Evolutionary conservation across 2,797 vertebrate species (phyloP), one percentile per base, ranked within the genome.

Genomic region (Xerus rutilus): DNA sequence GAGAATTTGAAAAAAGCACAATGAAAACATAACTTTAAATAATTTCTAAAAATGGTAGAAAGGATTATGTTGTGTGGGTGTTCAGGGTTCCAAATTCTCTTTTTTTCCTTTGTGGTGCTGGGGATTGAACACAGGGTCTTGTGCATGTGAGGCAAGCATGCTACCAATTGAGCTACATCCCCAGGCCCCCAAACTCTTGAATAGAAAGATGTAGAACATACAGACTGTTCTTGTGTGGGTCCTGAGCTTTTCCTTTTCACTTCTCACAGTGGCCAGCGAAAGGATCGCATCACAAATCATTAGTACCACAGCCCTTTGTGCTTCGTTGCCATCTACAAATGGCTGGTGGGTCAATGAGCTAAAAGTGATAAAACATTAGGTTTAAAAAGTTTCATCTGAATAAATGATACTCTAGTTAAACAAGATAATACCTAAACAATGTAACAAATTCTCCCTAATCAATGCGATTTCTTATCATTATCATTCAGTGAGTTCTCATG

Each of bases 1-100:
- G 47, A 67, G 20, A 92, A 96, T 91, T 89, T 62, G 97, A 86
- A 13, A 89, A 96, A 97, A 96, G 89, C 84, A 85, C 3, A 84
- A 92, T 93, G 76, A 32, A 96, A 96, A 97, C 67, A 13, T 93
- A 96, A 93, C 21, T 97, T 97, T 59, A 96, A 94, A 97, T 90
- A 70, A 39, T 83, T 96, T 81, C 30, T 95, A 94, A 83, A 97
- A 96, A 86, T 96, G 92, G 76, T 35, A 59, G 79, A 95, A 97
- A 74, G 78, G 76, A 96, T 97, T 77, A 65, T 32, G 23, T 15
- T 67, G 39, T 69, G 65, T 78, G 18, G 52, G 78, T 67, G 14
- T 59, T 86, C 6, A 23, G 77, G 45, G 73, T 64, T 89, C 59
- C 86, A 91, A 76, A 15, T 8, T 96, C 59, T 76, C 39, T 39